A percentile compares a stretch with the other conserved stretches of the same genome.
phyloP scores from a whole-genome alignment of 2,888 invertebrate genomes.

The Neoascia interrupta region DNA sequence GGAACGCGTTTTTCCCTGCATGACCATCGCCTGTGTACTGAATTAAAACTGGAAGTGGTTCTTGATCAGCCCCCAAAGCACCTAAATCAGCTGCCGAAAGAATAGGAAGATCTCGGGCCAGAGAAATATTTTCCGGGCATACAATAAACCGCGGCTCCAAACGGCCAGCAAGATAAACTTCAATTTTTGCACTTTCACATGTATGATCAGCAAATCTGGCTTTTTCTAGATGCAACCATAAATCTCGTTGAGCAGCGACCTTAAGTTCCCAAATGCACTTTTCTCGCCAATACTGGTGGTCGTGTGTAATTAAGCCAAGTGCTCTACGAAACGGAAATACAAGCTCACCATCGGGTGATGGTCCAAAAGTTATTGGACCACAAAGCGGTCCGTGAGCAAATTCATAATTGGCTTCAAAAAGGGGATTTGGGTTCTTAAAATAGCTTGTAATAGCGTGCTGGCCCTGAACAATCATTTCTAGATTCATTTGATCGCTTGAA shows the following conservation, averaged over 20 bases:
- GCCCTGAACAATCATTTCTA: constrained; percentile 90
- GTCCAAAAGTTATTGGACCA: constrained; percentile 89
- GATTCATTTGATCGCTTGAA: constrained; percentile 88
- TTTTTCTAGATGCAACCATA: constrained; percentile 93
- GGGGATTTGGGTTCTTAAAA: constrained; percentile 90
- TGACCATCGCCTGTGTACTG: constrained; percentile 88
- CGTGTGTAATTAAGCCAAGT: constrained; percentile 81
- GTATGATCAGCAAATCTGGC: constrained; percentile 91
- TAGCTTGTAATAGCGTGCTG: constrained; percentile 92
- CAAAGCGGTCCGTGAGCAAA: constrained; percentile 94
- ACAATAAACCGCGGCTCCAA: constrained; percentile 89
- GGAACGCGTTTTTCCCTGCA: constrained; percentile 91
- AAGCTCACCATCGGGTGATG: constrained; percentile 91
- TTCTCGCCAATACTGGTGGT: constrained; percentile 80
- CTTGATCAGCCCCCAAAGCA: constrained; percentile 82
- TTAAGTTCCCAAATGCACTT: constrained; percentile 91
- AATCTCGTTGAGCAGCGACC: constrained; percentile 90
- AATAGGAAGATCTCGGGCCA: constrained; percentile 89
- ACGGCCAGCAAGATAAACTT: constrained; percentile 87
- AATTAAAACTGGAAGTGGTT: constrained; percentile 84
- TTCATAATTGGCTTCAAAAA: constrained; percentile 93
- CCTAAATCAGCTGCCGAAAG: constrained; percentile 89
- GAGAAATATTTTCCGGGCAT: constrained; percentile 92
- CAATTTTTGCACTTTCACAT: constrained; percentile 92
- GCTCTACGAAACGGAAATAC: constrained; percentile 92